Percentiles rank a stretch among this genome's conserved stretches.
Evolutionary conservation across 2,113 vertebrate species (phyloP).

Genomic region (Pterocles burchelli): DNA sequence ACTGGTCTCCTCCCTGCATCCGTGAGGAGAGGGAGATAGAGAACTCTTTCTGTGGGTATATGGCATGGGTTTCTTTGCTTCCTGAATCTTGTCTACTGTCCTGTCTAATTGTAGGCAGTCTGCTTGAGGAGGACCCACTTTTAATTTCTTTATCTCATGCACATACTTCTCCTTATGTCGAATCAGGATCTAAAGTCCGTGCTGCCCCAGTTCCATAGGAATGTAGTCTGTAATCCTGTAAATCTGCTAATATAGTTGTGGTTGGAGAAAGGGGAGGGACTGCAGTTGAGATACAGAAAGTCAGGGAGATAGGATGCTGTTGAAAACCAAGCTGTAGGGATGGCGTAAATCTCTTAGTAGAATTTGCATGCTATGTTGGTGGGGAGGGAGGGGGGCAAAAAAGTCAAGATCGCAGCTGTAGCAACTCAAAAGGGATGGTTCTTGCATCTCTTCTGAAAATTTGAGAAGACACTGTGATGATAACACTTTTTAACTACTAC

Average conservation of each 20-base stretch:
- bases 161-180: not conserved
- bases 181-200: slow-evolving; percentile 16
- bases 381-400: fast-evolving
- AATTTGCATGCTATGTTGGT: not conserved
- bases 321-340: not conserved
- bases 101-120: not conserved
- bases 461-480: not conserved
- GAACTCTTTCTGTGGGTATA: not conserved
- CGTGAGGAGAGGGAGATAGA: not conserved
- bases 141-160: not conserved
- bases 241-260: slow-evolving; percentile 8
- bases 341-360: not conserved
- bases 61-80: not conserved
- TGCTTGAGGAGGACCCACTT: not conserved
- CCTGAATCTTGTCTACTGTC: not conserved
- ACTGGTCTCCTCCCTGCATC: not conserved
- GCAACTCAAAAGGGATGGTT: not conserved
- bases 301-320: not conserved
- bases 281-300: not conserved
- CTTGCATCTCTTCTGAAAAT: not conserved
- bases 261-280: not conserved
- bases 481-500: not conserved
- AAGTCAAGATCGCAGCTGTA: not conserved
- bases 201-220: slow-evolving; percentile 20
- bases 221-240: slow-evolving; percentile 17